A percentile compares a stretch with the other conserved stretches of the same genome.
Evolutionary conservation across 1,140 invertebrate genomes (phyloP).

Genomic region (Theocolax elegans): DNA sequence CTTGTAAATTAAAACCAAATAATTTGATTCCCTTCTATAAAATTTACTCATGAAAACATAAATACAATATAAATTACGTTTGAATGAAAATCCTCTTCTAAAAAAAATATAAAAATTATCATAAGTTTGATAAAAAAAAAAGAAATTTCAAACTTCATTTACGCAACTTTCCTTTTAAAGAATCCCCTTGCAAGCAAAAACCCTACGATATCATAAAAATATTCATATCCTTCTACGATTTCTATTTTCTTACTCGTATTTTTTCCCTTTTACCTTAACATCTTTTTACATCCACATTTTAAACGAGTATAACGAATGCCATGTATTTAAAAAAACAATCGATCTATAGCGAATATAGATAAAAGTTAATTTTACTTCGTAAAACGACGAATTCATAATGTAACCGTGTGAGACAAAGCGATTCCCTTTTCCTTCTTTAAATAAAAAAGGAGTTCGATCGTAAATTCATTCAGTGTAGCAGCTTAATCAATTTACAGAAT

Average conservation of each 20-base stretch:
- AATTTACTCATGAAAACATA: too few species aligned
- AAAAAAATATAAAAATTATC: too few species aligned
- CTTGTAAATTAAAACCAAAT: too few species aligned
- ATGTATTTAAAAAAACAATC: slow-evolving; percentile 13
- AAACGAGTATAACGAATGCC: not conserved
- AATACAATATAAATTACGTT: too few species aligned
- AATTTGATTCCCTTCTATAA: too few species aligned
- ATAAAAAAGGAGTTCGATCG: not conserved
- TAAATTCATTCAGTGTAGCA: slow-evolving; percentile 8
- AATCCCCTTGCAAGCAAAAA: too few species aligned
- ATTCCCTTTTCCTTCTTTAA: too few species aligned
- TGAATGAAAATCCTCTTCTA: too few species aligned
- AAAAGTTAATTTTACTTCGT: not conserved
- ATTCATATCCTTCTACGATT: not conserved
- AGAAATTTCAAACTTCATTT: too few species aligned
- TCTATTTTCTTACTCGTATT: not conserved
- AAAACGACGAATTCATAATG: not conserved
- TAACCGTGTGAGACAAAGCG: not conserved
- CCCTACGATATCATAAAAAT: not conserved
- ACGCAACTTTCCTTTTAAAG: too few species aligned
- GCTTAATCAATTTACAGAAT: slow-evolving; percentile 17
- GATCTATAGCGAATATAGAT: not conserved
- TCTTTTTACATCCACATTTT: not conserved
- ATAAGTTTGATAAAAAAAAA: too few species aligned
- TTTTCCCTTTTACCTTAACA: not conserved